Base-by-base conservation (phyloP, 2,888 invertebrate species). In the Brenthis daphne region DNA sequence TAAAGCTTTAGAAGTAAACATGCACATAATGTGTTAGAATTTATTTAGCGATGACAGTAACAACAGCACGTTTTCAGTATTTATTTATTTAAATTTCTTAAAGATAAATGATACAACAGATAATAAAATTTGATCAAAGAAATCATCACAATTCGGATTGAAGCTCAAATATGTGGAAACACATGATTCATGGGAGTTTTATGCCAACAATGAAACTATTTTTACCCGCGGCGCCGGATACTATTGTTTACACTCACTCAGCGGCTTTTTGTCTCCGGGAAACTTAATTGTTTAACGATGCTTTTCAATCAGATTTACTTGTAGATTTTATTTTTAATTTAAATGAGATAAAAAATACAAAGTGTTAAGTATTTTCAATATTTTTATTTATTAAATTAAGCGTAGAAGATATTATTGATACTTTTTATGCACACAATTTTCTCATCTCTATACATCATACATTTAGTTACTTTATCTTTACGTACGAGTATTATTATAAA, bases 181-280 rank as follows among this genome's bases (percentile, higher is more conserved):
- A 43, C 37, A 64, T 58, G 64, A 33, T 54, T 60, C 55, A 65
- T 48, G 57, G 60, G 43, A 61, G 13, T 56, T 37, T 61, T 24
- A 56, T 29, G 57, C 61, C 61, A 68, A 68, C 69, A 67, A 73
- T 73, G 65, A 73, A 63, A 69, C 69, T 73, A 73, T 73, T 71
- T 73, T 68, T 58, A 68, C 69, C 54, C 56, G 54, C 33, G 57
- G 50, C 48, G 16, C 61, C 74, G 73, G 75, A 74, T 68, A 72
- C 67, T 64, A 60, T 60, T 75, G 73, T 75, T 75, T 75, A 75
- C 69, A 57, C 69, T 69, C 29, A 68, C 70, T 65, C 47, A 69
- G 65, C 51, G 61, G 13, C 24, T 43, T 48, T 58, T 58, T 20
- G 48, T 58, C 51, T 61, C 33, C 51, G n/a, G 16, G 16, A 8